Base-by-base conservation (phyloP, 92 coral and sea anemone genomes). In the Nematostella vectensis region DNA sequence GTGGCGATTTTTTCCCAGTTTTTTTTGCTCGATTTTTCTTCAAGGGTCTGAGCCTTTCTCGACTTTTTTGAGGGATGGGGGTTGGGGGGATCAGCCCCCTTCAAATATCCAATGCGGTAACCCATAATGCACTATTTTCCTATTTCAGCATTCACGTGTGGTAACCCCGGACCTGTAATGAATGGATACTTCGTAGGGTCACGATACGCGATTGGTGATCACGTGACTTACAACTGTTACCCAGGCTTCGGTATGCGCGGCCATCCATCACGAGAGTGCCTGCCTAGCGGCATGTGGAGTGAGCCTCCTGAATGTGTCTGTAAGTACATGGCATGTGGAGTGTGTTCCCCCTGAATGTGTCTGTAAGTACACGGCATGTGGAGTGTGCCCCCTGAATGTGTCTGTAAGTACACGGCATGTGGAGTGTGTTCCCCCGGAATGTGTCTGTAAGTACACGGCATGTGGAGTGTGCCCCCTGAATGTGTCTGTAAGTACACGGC, bases 401-500 rank as follows among this genome's bases (percentile, higher is more conserved):
- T 61, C 30, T 77, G 85, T 78, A 44, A 60, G 80, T 60, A 27
- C n/a, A n/a, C n/a, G n/a, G n/a, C n/a, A n/a, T n/a, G n/a, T n/a
- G n/a, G n/a, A n/a, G n/a, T n/a, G n/a, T n/a, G n/a, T n/a, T n/a
- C n/a, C n/a, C n/a, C n/a, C n/a, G n/a, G n/a, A n/a, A n/a, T n/a
- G n/a, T n/a, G n/a, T n/a, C n/a, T n/a, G n/a, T n/a, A n/a, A n/a
- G n/a, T n/a, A n/a, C n/a, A 78, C 75, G 85, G 80, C n/a, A 31
- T 45, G 24, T 72, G 85, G 85, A 78, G 69, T 6, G 57, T 31
- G 18, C 69, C 56, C 8, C 85, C 85, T 1, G 39, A 3, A 12
- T 78, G 85, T n/a, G 55, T 61, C 30, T 77, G 85, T 78, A 44
- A 60, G 80, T 60, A 27, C n/a, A n/a, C 76, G 87, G 81, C 15